These are phyloP conservation scores for Drosophila nebulosa DNA, from an alignment of 1,140 invertebrate genomes.

Conservation along the genomic window DNA sequence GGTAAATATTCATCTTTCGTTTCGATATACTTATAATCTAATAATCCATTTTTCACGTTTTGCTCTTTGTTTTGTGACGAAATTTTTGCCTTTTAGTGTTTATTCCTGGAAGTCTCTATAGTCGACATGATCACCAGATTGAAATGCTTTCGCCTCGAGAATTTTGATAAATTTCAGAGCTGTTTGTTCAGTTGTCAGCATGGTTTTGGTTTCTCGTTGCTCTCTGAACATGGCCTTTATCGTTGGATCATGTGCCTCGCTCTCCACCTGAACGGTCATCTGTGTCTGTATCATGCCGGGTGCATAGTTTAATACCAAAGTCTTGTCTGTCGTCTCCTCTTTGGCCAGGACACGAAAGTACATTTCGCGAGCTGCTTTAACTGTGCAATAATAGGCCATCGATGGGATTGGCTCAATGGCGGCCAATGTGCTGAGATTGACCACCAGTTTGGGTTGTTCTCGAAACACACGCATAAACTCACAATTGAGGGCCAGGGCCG, in stretches of 20 bases:
- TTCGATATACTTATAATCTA: background rate
- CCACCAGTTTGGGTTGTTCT: slow-evolving; percentile 83
- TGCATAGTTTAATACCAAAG: slow-evolving; percentile 94
- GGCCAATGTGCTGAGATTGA: slow-evolving; percentile 94
- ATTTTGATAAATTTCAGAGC: slow-evolving; percentile 88
- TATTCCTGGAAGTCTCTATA: slow-evolving; percentile 86
- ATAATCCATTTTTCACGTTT: too few relatives aligned
- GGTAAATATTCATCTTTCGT: background rate
- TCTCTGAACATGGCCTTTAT: slow-evolving; percentile 84
- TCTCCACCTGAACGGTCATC: slow-evolving; percentile 89
- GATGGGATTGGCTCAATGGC: slow-evolving; percentile 89
- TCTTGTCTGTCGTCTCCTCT: slow-evolving; percentile 85
- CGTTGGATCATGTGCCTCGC: slow-evolving; percentile 83
- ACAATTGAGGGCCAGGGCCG: slow-evolving; percentile 89
- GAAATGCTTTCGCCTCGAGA: slow-evolving; percentile 87
- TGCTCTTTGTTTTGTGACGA: too few relatives aligned
- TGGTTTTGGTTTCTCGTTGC: slow-evolving; percentile 83
- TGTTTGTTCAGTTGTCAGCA: slow-evolving; percentile 90
- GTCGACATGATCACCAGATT: slow-evolving; percentile 92
- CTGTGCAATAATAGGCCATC: slow-evolving; percentile 90
- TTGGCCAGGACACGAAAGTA: slow-evolving; percentile 92
- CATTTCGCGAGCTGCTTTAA: slow-evolving; percentile 95
- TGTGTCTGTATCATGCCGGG: slow-evolving; percentile 96
- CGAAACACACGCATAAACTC: slow-evolving; percentile 85
- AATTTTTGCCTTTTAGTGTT: background rate